phyloP scores from a whole-genome alignment of 2,113 vertebrate genomes.

The Lepisosteus osseus region DNA sequence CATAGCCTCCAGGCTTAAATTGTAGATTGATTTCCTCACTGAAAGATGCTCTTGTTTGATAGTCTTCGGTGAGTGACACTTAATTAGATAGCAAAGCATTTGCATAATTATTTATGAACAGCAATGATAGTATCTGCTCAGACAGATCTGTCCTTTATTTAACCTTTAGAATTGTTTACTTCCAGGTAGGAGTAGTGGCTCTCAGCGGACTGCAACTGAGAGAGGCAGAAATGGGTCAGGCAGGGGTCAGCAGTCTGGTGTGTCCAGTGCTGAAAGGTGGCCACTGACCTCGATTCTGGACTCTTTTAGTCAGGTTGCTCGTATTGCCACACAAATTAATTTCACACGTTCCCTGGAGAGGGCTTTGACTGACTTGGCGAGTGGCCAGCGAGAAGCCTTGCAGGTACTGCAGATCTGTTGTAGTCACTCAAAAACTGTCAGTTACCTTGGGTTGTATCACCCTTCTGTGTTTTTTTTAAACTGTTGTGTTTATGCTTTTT shows the following conservation, averaged over 20 bases:
- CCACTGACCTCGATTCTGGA: conserved; percentile 15
- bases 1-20: conserved; percentile 40
- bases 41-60: conserved; percentile 38
- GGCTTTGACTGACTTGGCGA: not conserved
- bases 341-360: conserved; percentile 8
- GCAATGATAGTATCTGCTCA: conserved; percentile 11
- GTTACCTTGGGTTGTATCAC: not conserved
- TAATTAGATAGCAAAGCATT: conserved; percentile 54
- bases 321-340: conserved; percentile 26
- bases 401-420: not conserved
- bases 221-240: not conserved
- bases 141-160: conserved; percentile 14
- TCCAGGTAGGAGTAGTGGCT: not conserved
- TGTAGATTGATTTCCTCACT: conserved; percentile 50
- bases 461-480: no score
- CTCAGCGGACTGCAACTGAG: not conserved
- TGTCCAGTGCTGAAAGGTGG: not conserved
- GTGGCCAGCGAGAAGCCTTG: not conserved
- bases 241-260: not conserved
- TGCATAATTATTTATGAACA: conserved; percentile 44
- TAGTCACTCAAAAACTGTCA: not conserved
- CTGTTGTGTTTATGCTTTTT: no score
- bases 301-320: conserved; percentile 13
- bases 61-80: conserved; percentile 53
- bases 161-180: conserved; percentile 7